Base-by-base conservation (phyloP, 2,797 vertebrate species). In the Holocentrus rufus region DNA sequence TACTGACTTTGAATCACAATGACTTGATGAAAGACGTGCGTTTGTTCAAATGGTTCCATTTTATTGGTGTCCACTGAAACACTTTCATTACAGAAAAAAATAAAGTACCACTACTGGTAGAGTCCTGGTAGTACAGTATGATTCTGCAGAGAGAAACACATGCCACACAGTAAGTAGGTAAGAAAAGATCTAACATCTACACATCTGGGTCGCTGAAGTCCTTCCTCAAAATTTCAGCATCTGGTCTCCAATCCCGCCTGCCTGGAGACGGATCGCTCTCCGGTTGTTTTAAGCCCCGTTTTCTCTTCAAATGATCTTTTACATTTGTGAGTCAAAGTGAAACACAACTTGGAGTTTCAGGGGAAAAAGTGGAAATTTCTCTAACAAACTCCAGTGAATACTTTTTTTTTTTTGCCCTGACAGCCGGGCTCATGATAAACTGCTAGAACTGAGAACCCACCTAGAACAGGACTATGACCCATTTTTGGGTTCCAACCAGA, bases 51-150 rank as follows among this genome's bases (percentile, higher is more conserved):
- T 90, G 81, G 74, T 74, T 89, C 81, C 84, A 75, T 76, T 92
- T 89, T 91, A 90, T 91, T 91, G 85, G 79, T 72, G 65, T 79
- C 77, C 83, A 87, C 76, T 73, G 81, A 87, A 88, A 75, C 62
- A 71, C 49, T 82, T 88, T 80, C 15, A 81, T 82, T 85, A 88
- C 75, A 86, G 79, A 87, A 91, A 87, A 78, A 68, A 54, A 88
- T 73, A 86, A 77, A 61, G 42, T 55, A 36, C 57, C 44, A 23
- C 57, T 71, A 77, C 72, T 52, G 71, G 76, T 58, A 68, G 68
- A 69, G 65, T 69, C 46, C 30, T 74, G 70, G 50, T 74, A 57
- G 52, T 47, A 80, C 79, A 74, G 69, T 25, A 55, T 68, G 77
- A 69, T 58, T 80, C 79, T 81, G 75, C 74, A 73, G 66, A 86